A percentile compares a stretch with the other conserved stretches of the same genome.
phyloP scores from a whole-genome alignment of 2,797 vertebrate genomes.

The Chlorospingus semifuscus region DNA sequence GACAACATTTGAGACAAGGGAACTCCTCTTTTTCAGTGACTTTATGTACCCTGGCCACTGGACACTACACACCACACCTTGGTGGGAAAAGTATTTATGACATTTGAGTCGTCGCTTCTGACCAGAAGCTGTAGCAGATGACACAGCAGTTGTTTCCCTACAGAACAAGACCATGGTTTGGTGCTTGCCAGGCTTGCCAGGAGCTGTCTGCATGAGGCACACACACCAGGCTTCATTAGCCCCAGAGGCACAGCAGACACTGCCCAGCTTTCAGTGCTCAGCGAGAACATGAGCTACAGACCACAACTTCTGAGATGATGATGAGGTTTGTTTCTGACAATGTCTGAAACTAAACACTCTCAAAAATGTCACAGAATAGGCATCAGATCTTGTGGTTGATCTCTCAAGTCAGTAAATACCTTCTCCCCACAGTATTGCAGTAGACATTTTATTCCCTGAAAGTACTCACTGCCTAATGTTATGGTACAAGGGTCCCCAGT shows the following conservation, averaged over 20 bases:
- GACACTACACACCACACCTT: fast-evolving
- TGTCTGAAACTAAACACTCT: not conserved
- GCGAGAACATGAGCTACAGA: not conserved
- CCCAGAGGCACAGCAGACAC: not conserved
- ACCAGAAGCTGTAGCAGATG: not conserved
- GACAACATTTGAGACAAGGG: not conserved
- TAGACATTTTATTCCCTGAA: not conserved
- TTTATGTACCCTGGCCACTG: not conserved
- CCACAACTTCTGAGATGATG: not conserved
- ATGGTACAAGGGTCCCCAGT: not conserved
- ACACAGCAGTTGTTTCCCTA: not conserved
- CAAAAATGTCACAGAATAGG: not conserved
- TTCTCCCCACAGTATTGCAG: not conserved
- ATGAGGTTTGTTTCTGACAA: not conserved
- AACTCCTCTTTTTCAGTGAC: not conserved
- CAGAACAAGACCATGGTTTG: not conserved
- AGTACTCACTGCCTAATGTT: not conserved
- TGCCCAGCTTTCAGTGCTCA: not conserved
- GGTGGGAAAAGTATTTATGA: not conserved
- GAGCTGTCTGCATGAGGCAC: not conserved
- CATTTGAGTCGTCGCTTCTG: not conserved
- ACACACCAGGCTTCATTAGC: fast-evolving
- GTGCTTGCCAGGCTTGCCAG: not conserved
- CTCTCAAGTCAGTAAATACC: not conserved
- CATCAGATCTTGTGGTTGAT: not conserved